A percentile compares a stretch with the other conserved stretches of the same genome.
phyloP scores from a whole-genome alignment of 2,888 invertebrate genomes.

The Nebria brevicollis region DNA sequence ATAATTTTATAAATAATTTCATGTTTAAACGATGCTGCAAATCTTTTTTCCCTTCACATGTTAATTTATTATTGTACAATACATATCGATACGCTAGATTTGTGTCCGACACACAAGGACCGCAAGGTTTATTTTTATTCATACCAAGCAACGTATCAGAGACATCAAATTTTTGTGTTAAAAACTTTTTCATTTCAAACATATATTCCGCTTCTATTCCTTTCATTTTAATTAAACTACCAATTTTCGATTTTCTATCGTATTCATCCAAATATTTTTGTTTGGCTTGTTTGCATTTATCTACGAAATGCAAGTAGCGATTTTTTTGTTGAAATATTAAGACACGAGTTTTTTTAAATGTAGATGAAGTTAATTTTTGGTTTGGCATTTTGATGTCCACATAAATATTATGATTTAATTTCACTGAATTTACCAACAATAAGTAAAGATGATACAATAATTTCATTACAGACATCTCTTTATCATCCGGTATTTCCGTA shows the following conservation, averaged over 20 bases:
- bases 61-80: background rate
- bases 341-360: constrained; percentile 38
- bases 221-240: constrained; percentile 20
- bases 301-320: constrained; percentile 63
- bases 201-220: constrained; percentile 3
- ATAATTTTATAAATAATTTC: constrained; percentile 11
- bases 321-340: constrained; percentile 60
- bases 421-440: constrained; percentile 68
- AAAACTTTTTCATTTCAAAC: background rate
- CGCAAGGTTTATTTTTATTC: background rate
- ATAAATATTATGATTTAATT: constrained; percentile 61
- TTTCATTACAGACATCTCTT: constrained; percentile 65
- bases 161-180: background rate
- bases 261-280: constrained; percentile 54
- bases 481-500: constrained; percentile 64
- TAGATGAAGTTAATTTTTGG: constrained; percentile 55
- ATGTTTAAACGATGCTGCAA: constrained; percentile 29
- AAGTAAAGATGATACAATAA: constrained; percentile 72
- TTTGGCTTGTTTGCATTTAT: constrained; percentile 57
- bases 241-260: constrained; percentile 16
- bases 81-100: background rate
- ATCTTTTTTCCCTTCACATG: constrained; percentile 19
- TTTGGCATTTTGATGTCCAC: background rate
- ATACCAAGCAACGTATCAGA: background rate
- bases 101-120: constrained; percentile 1